Evolutionary conservation across 2,797 vertebrate genomes (phyloP).

Genomic region (Parambassis ranga): DNA sequence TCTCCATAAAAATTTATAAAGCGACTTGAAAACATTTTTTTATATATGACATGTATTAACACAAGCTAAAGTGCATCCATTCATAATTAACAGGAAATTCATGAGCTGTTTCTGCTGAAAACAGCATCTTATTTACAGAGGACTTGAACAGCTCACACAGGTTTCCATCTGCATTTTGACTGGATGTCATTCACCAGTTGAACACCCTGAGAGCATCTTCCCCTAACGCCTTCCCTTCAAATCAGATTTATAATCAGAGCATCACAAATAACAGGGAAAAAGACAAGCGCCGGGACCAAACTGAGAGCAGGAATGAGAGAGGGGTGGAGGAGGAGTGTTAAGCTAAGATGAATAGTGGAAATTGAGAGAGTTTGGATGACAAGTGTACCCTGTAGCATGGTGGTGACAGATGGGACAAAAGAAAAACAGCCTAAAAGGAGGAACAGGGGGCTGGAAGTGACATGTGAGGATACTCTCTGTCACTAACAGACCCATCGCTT

Average conservation of each 20-base stretch:
- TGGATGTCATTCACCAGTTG: conserved; percentile 55
- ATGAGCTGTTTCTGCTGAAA: neutral
- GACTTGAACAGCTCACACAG: conserved; percentile 52
- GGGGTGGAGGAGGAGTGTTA: neutral
- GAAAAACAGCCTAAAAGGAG: conserved; percentile 30
- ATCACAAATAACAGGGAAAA: conserved; percentile 44
- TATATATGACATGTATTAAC: neutral
- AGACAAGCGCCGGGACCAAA: conserved; percentile 3
- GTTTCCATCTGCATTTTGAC: conserved; percentile 77
- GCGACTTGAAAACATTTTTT: too few relatives aligned
- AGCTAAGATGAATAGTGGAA: conserved; percentile 21
- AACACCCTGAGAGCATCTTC: conserved; percentile 52
- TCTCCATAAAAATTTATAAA: neutral
- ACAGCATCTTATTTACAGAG: conserved; percentile 22
- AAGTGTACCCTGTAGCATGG: conserved; percentile 29
- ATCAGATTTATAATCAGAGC: conserved; percentile 68
- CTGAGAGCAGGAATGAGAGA: conserved; percentile 1
- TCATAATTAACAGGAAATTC: neutral
- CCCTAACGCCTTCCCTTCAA: conserved; percentile 27
- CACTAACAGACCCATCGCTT: conserved; percentile 57
- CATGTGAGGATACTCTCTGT: conserved; percentile 59
- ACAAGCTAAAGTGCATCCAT: neutral
- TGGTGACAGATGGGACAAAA: conserved; percentile 61
- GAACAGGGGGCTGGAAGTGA: conserved; percentile 51
- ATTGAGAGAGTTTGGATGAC: conserved; percentile 36